Evolutionary conservation across 2,113 vertebrate genomes (phyloP).

Genomic region (Planiliza haematocheilus): DNA sequence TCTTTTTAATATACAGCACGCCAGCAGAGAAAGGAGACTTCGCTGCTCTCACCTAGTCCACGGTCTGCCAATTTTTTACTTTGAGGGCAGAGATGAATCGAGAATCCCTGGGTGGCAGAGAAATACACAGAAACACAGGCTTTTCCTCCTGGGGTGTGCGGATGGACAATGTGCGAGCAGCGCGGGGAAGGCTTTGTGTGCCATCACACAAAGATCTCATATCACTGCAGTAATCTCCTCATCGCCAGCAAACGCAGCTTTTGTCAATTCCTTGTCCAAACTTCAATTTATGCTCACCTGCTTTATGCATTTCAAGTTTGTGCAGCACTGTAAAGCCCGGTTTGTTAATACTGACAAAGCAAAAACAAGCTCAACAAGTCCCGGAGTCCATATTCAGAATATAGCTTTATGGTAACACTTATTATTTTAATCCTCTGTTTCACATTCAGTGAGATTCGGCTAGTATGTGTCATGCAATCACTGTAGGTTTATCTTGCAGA

Average conservation of each 20-base stretch:
- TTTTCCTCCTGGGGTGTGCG: conserved; percentile 12
- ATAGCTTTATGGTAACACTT: too few relatives aligned
- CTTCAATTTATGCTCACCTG: too few relatives aligned
- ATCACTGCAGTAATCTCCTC: neutral
- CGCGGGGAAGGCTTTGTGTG: conserved; percentile 13
- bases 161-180: neutral
- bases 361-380: too few relatives aligned
- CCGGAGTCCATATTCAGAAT: too few relatives aligned
- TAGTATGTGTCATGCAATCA: too few relatives aligned
- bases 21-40: conserved; percentile 28
- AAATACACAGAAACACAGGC: conserved; percentile 29
- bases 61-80: conserved; percentile 33
- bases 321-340: too few relatives aligned
- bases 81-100: conserved; percentile 30
- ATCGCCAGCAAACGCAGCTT: too few relatives aligned
- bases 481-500: too few relatives aligned
- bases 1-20: conserved; percentile 28
- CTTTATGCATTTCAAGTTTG: neutral
- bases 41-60: conserved; percentile 2
- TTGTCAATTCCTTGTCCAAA: too few relatives aligned
- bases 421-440: too few relatives aligned
- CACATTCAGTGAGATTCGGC: too few relatives aligned
- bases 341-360: too few relatives aligned
- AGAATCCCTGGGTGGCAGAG: conserved; percentile 34
- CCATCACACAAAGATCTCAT: conserved; percentile 2